Percentiles rank a stretch among this genome's conserved stretches.
These are phyloP conservation scores for Ceyx melanurus DNA, from an alignment of 2,113 vertebrate species.

Conservation along the genomic window DNA sequence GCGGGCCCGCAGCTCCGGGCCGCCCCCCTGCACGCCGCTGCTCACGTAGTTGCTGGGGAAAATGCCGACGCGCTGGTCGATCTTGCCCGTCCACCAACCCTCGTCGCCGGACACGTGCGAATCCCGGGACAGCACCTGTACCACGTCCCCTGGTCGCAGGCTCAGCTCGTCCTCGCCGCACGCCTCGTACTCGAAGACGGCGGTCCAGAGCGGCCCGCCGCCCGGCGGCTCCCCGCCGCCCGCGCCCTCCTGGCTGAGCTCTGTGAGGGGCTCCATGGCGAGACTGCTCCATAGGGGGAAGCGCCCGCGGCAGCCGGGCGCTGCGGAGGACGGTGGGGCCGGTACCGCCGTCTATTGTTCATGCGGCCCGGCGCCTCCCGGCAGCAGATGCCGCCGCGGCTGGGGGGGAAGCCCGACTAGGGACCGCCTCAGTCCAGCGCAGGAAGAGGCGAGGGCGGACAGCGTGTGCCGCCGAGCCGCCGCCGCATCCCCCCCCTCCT, in stretches of 20 bases:
- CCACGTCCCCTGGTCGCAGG: conserved; percentile 89
- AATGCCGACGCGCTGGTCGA: conserved; percentile 92
- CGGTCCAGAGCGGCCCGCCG: conserved; percentile 83
- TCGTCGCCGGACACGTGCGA: conserved; percentile 94
- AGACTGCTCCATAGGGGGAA: conserved; percentile 78
- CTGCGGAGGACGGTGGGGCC: conserved; percentile 56
- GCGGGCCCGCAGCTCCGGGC: conserved; percentile 66
- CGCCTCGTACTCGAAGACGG: conserved; percentile 96
- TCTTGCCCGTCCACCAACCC: conserved; percentile 97
- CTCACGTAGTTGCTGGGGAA: conserved; percentile 96
- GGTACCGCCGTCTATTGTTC: conserved; percentile 74
- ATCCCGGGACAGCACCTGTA: conserved; percentile 93
- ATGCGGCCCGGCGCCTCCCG: conserved; percentile 66
- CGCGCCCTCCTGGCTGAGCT: conserved; percentile 76
- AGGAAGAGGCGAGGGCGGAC: not conserved
- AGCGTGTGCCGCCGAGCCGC: not conserved
- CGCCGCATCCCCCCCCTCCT: not conserved
- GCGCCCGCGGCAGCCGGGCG: conserved; percentile 64
- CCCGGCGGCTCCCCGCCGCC: conserved; percentile 61
- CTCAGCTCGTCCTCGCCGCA: conserved; percentile 94
- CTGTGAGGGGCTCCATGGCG: conserved; percentile 79
- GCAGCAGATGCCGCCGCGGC: conserved; percentile 9
- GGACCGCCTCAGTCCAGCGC: not conserved
- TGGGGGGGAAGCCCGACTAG: not conserved
- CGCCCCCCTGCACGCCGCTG: conserved; percentile 74